A percentile compares a stretch with the other conserved stretches of the same genome.
phyloP scores from a whole-genome alignment of 2,113 vertebrate genomes.

The Petaurus breviceps region DNA sequence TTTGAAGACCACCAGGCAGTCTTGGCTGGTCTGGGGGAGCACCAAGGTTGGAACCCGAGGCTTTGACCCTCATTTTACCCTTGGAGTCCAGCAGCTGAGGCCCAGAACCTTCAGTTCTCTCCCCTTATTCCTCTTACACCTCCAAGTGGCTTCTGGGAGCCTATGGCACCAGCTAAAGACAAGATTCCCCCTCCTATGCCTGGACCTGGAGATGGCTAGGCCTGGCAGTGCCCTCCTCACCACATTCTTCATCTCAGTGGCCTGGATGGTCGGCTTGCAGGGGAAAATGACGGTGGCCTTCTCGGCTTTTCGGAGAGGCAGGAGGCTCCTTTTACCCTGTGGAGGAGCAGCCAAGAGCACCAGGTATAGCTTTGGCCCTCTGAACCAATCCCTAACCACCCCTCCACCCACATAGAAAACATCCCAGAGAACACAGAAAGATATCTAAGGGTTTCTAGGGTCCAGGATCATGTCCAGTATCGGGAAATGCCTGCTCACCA shows the following conservation, averaged over 20 bases:
- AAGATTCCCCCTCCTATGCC: background rate
- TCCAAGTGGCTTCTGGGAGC: background rate
- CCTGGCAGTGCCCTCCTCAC: conserved; percentile 70
- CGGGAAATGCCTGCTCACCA: conserved; percentile 74
- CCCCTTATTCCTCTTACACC: background rate
- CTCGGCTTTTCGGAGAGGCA: conserved; percentile 85
- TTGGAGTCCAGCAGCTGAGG: background rate
- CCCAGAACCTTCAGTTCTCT: background rate
- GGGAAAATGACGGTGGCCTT: conserved; percentile 80
- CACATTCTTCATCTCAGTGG: conserved; percentile 76
- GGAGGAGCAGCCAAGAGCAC: background rate
- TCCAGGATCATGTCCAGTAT: background rate
- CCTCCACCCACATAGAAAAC: background rate
- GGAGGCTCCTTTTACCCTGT: conserved; percentile 82
- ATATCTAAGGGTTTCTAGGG: background rate
- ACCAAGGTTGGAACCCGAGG: background rate
- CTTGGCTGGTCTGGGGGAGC: background rate
- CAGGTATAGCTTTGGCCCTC: background rate
- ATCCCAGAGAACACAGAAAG: background rate
- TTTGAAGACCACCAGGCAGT: fast-evolving
- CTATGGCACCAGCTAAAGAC: background rate
- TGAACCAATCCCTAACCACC: background rate
- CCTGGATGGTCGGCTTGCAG: conserved; percentile 73
- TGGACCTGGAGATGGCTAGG: background rate
- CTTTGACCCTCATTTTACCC: background rate